Evolutionary conservation across 2,797 vertebrate species (phyloP).

Genomic region (Bovichtus variegatus): DNA sequence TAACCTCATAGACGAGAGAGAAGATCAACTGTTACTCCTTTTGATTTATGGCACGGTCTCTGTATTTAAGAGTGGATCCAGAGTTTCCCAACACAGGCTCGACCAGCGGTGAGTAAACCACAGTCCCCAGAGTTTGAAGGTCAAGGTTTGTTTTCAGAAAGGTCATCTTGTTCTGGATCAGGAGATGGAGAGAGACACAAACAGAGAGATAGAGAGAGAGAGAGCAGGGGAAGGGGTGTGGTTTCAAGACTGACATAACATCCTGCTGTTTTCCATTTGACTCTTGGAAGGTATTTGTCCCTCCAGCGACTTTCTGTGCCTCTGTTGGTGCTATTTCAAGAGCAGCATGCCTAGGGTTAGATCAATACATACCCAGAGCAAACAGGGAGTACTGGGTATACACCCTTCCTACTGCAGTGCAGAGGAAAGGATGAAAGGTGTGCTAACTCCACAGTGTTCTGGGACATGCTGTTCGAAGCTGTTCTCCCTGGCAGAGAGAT

Average conservation of each 20-base stretch:
- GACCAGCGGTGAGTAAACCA: slow-evolving; percentile 55
- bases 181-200: slow-evolving; percentile 30
- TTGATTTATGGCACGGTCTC: slow-evolving; percentile 77
- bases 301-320: slow-evolving; percentile 32
- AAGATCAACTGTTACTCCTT: slow-evolving; percentile 64
- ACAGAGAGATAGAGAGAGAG: not conserved
- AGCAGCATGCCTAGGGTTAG: slow-evolving; percentile 61
- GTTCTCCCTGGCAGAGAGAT: slow-evolving; percentile 35
- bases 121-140: slow-evolving; percentile 60
- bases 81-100: slow-evolving; percentile 35
- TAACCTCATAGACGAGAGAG: slow-evolving; percentile 67
- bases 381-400: slow-evolving; percentile 50
- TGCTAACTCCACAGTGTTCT: slow-evolving; percentile 54
- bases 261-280: slow-evolving; percentile 35
- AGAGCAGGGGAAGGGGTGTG: slow-evolving; percentile 2
- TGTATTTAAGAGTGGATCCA: slow-evolving; percentile 60
- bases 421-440: slow-evolving; percentile 47
- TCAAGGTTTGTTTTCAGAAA: slow-evolving; percentile 75
- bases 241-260: slow-evolving; percentile 45
- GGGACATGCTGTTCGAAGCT: slow-evolving; percentile 55
- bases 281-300: slow-evolving; percentile 45
- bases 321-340: slow-evolving; percentile 80
- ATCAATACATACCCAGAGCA: slow-evolving; percentile 79
- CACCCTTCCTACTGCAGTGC: slow-evolving; percentile 63
- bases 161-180: slow-evolving; percentile 53